A percentile compares a stretch with the other conserved stretches of the same genome.
Conservation (phyloP, 2,797 vertebrate species). For the Pitangus sulphuratus region DNA sequence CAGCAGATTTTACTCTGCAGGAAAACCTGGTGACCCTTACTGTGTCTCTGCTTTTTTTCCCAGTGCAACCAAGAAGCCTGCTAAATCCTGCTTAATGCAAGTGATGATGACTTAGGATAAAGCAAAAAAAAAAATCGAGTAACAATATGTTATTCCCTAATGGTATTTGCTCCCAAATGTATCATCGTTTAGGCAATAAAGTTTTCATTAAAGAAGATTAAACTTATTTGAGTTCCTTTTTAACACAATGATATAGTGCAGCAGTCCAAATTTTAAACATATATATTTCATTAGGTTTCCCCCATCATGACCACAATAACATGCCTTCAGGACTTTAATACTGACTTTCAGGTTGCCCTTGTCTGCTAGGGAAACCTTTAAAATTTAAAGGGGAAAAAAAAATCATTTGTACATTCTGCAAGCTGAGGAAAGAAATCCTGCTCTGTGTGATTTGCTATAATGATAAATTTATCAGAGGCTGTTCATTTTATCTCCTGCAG, state of each 20-base stretch:
- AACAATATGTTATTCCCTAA: background rate
- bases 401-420: constrained; percentile 47
- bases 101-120: constrained; percentile 4
- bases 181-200: background rate
- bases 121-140: background rate
- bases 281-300: background rate
- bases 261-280: background rate
- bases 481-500: constrained; percentile 64
- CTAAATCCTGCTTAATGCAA: constrained; percentile 20
- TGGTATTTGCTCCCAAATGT: background rate
- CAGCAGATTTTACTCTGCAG: constrained; percentile 21
- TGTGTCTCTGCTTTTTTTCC: background rate
- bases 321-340: background rate
- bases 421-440: constrained; percentile 38
- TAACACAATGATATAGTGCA: background rate
- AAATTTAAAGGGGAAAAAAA: constrained; percentile 49
- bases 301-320: background rate
- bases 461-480: constrained; percentile 72
- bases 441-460: constrained; percentile 59
- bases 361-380: constrained; percentile 2
- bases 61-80: background rate
- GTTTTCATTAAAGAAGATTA: constrained; percentile 26
- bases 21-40: constrained; percentile 17
- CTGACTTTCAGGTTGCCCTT: constrained; percentile 48
- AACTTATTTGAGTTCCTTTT: background rate